phyloP scores from a whole-genome alignment of 2,113 vertebrate genomes.

The Rhynchomys soricoides region DNA sequence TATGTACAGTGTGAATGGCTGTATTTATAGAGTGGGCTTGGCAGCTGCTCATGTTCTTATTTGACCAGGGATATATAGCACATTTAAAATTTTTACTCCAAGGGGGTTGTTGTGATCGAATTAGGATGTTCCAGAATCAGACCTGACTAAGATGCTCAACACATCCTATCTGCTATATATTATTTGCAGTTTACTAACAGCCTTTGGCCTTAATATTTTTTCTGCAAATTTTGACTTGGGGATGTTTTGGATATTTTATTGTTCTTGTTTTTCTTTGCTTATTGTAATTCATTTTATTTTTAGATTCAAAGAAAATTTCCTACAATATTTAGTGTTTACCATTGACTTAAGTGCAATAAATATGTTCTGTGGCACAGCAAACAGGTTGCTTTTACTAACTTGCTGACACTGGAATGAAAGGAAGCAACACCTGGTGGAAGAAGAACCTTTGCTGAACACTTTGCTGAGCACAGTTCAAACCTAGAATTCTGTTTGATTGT shows the following conservation, averaged over 20 bases:
- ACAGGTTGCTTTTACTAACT: background rate
- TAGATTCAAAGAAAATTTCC: background rate
- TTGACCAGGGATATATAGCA: constrained; percentile 48
- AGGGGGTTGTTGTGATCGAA: constrained; percentile 66
- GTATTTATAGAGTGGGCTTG: constrained; percentile 65
- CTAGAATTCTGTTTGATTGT: background rate
- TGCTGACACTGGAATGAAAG: background rate
- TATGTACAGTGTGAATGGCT: constrained; percentile 37
- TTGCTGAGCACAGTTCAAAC: background rate
- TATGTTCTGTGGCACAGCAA: background rate
- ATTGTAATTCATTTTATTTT: background rate
- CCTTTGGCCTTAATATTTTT: background rate
- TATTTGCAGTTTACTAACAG: background rate
- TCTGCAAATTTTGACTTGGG: background rate
- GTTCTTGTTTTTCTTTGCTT: background rate
- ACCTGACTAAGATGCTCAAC: constrained; percentile 46
- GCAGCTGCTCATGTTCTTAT: constrained; percentile 55
- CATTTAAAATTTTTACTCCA: constrained; percentile 54
- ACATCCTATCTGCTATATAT: background rate
- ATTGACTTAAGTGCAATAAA: background rate
- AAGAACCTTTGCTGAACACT: background rate
- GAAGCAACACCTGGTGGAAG: background rate
- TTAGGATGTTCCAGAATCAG: constrained; percentile 47
- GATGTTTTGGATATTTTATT: constrained; percentile 23
- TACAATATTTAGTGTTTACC: background rate